A percentile compares a stretch with the other conserved stretches of the same genome.
These are phyloP conservation scores for Lysandra bellargus DNA, from an alignment of 2,888 invertebrate genomes.

Conservation along the genomic window DNA sequence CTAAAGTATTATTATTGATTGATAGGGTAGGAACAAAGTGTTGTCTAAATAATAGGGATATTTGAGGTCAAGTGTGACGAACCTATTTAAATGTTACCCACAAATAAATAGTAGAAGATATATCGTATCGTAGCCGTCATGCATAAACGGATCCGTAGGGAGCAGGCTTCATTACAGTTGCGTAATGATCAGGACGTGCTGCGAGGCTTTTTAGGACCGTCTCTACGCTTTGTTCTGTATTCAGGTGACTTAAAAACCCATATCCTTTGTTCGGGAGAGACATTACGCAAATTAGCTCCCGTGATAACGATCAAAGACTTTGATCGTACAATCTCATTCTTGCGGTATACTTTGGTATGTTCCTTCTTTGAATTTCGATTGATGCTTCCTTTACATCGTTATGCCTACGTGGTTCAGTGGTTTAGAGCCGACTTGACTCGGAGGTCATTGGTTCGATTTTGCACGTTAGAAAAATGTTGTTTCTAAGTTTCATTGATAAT, in stretches of 20 bases:
- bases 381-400: not conserved
- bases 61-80: too few relatives aligned
- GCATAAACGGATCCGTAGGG: not conserved
- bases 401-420: not conserved
- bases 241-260: conserved; percentile 29
- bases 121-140: not conserved
- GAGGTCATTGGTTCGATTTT: not conserved
- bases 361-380: not conserved
- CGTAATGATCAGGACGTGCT: conserved; percentile 34
- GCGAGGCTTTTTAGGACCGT: conserved; percentile 30
- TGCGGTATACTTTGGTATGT: not conserved
- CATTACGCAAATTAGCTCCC: conserved; percentile 20
- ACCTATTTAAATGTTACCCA: too few relatives aligned
- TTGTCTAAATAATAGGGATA: too few relatives aligned
- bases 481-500: too few relatives aligned
- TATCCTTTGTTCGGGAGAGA: conserved; percentile 24
- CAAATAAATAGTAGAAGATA: not conserved
- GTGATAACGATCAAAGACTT: conserved; percentile 8
- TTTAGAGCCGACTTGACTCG: too few relatives aligned
- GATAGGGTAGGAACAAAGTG: too few relatives aligned
- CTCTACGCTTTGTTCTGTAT: conserved; percentile 17
- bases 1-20: too few relatives aligned
- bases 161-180: conserved; percentile 27
- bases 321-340: not conserved
- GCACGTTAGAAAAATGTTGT: too few relatives aligned